These are phyloP conservation scores for Nomada fabriciana DNA, from an alignment of 2,888 invertebrate species.

Conservation along the genomic window DNA sequence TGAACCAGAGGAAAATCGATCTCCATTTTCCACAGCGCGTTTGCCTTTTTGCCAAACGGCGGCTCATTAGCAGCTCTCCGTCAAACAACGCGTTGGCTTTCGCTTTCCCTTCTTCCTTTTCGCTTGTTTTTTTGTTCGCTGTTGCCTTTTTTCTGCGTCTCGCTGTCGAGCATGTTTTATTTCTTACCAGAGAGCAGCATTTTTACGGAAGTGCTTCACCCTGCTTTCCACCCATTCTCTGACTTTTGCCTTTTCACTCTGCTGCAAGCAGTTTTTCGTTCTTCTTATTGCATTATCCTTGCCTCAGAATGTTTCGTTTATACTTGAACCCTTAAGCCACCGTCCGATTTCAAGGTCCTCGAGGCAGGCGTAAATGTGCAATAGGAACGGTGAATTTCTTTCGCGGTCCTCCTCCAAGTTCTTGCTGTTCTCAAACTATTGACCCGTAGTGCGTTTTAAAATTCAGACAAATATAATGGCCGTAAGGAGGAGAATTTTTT, in stretches of 20 bases:
- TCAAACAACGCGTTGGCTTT: constrained; percentile 69
- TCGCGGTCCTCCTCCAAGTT: background rate
- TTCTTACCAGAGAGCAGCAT: constrained; percentile 78
- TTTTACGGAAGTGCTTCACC: constrained; percentile 80
- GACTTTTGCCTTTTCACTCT: constrained; percentile 28
- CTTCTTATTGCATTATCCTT: background rate
- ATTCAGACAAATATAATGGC: no score
- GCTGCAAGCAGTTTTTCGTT: constrained; percentile 4
- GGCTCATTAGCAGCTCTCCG: constrained; percentile 79
- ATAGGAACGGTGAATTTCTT: background rate
- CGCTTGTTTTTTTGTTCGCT: constrained; percentile 19
- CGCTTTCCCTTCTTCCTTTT: constrained; percentile 28
- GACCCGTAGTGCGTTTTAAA: no score
- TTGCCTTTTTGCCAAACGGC: constrained; percentile 59
- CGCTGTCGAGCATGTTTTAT: constrained; percentile 76
- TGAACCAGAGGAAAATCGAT: constrained; percentile 68
- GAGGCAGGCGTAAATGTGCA: constrained; percentile 1
- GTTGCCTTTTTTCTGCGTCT: constrained; percentile 33
- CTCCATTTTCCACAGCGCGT: constrained; percentile 66
- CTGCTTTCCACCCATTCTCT: constrained; percentile 55
- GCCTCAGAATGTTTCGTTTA: constrained; percentile 4
- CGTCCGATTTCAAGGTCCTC: constrained; percentile 1
- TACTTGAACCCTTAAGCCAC: background rate
- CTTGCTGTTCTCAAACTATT: no score
- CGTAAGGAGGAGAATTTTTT: no score